These are phyloP conservation scores for Dasypolia templi DNA, from an alignment of 2,888 invertebrate genomes.

Conservation along the genomic window DNA sequence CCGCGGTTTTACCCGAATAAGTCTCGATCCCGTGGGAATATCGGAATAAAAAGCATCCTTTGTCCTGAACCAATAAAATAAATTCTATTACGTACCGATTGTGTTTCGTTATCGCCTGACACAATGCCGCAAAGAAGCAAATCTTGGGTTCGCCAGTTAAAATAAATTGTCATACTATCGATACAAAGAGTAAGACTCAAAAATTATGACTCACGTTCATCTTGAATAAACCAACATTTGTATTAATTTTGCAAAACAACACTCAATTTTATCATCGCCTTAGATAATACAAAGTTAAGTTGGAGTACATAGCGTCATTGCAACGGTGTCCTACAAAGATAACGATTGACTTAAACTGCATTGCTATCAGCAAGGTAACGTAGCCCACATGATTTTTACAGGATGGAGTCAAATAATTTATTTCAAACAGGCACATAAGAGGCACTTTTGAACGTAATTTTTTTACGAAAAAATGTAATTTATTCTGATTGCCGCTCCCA, in stretches of 20 bases:
- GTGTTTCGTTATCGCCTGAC: background rate
- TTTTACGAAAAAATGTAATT: too few relatives aligned
- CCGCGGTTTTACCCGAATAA: too few relatives aligned
- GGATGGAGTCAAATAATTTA: too few relatives aligned
- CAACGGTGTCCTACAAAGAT: conserved; percentile 55
- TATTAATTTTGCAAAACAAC: background rate
- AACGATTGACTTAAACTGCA: conserved; percentile 37
- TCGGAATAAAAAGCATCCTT: too few relatives aligned
- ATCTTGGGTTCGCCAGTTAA: background rate
- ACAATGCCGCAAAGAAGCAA: background rate
- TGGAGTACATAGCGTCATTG: conserved; percentile 24
- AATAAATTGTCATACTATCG: conserved; percentile 9
- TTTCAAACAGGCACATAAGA: too few relatives aligned
- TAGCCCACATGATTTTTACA: conserved; percentile 25
- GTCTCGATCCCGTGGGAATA: too few relatives aligned
- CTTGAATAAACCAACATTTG: background rate
- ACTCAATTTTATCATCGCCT: background rate
- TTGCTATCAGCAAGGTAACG: conserved; percentile 51
- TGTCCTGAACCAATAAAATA: too few relatives aligned
- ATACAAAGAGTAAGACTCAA: background rate
- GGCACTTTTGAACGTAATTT: too few relatives aligned
- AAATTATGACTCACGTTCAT: conserved; percentile 3
- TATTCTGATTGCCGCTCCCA: too few relatives aligned
- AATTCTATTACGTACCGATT: too few relatives aligned
- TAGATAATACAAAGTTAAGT: conserved; percentile 11